Percentiles rank a stretch among this genome's conserved stretches.
These are phyloP conservation scores for Hydra vulgaris DNA, from an alignment of 30 jellyfish, hydroid and myxozoan genomes.

Conservation along the genomic window DNA sequence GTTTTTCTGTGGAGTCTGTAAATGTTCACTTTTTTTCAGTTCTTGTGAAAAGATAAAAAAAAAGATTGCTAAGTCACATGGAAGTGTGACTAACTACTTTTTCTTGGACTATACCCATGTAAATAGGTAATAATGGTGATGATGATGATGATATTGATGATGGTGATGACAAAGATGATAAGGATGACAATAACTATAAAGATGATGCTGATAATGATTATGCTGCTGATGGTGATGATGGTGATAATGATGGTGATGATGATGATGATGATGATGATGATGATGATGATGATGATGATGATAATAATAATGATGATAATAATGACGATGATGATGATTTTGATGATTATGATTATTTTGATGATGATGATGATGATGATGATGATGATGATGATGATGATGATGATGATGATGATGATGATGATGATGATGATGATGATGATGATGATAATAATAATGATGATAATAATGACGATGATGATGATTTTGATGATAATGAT, in stretches of 20 bases:
- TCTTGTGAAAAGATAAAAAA: too few relatives aligned
- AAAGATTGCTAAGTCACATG: too few relatives aligned
- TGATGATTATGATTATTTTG: background rate
- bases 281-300: background rate
- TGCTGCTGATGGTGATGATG: too few relatives aligned
- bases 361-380: background rate
- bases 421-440: background rate
- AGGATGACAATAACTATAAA: too few relatives aligned
- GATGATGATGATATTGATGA: too few relatives aligned
- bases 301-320: background rate
- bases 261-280: background rate
- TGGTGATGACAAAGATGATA: too few relatives aligned
- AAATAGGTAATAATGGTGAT: too few relatives aligned
- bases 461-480: background rate
- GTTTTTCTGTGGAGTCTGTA: too few relatives aligned
- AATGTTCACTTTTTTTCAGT: too few relatives aligned
- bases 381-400: background rate
- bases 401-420: background rate
- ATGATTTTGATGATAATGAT: background rate
- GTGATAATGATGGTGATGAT: background rate
- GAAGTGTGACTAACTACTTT: too few relatives aligned
- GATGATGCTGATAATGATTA: too few relatives aligned
- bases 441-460: background rate
- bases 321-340: background rate
- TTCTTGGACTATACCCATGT: too few relatives aligned